Evolutionary conservation across 2,113 vertebrate genomes (phyloP).

Genomic region (Apus apus): DNA sequence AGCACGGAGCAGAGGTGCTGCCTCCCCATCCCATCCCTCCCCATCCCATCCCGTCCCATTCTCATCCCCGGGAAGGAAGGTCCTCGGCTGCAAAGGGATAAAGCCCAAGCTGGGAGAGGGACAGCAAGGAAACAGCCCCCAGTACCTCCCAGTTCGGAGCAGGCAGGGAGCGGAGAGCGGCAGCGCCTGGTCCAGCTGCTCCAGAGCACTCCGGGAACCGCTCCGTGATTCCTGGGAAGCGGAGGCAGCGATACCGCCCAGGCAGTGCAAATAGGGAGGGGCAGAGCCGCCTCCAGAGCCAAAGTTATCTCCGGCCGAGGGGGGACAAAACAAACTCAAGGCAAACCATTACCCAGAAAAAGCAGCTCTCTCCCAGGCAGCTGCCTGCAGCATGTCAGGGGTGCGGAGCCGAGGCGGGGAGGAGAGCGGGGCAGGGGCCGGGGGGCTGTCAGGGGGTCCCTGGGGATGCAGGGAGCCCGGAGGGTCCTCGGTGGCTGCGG

Average conservation of each 20-base stretch:
- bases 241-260: background rate
- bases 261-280: background rate
- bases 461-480: background rate
- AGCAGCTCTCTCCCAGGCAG: background rate
- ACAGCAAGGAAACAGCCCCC: fast-evolving
- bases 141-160: background rate
- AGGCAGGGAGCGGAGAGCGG: background rate
- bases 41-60: background rate
- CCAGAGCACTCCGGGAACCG: fast-evolving
- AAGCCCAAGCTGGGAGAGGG: fast-evolving
- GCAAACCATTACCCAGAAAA: background rate
- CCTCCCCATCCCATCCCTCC: background rate
- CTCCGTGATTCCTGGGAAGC: background rate
- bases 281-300: background rate
- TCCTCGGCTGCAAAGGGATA: background rate
- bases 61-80: background rate
- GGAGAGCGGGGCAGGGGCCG: no score
- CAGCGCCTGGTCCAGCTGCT: fast-evolving
- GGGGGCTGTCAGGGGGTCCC: background rate
- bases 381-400: background rate
- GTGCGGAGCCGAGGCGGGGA: background rate
- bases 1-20: fast-evolving
- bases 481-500: background rate
- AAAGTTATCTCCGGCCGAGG: background rate
- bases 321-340: background rate